Evolutionary conservation across 2,888 invertebrate genomes (phyloP).

Genomic region (Sminthurides aquaticus): DNA sequence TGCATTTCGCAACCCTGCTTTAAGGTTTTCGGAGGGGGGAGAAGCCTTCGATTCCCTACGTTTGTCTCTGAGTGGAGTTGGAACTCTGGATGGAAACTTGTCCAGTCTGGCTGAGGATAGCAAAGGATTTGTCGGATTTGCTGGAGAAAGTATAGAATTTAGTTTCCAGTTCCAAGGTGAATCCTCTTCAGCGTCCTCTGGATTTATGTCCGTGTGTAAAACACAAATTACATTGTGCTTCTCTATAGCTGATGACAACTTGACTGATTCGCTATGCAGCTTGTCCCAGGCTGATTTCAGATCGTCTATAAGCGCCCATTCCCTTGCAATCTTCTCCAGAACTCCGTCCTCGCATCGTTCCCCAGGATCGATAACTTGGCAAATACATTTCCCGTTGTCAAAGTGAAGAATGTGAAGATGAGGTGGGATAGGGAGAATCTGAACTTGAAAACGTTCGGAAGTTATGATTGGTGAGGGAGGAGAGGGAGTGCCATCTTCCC

Average conservation of each 20-base stretch:
- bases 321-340: not conserved
- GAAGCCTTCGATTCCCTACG: not conserved
- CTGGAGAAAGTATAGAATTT: not conserved
- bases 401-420: not conserved
- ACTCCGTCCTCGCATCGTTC: not conserved
- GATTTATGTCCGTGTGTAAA: not conserved
- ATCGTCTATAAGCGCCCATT: not conserved
- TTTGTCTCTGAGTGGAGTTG: not conserved
- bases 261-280: not conserved
- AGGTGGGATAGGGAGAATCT: not conserved
- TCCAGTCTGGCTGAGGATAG: no score
- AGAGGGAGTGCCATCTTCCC: not conserved
- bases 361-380: not conserved
- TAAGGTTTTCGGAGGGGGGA: not conserved
- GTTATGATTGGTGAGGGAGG: not conserved
- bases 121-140: not conserved
- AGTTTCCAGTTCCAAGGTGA: not conserved
- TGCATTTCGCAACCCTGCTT: not conserved
- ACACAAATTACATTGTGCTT: slow-evolving; percentile 5
- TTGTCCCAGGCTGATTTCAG: slow-evolving; percentile 7
- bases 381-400: not conserved
- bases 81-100: not conserved
- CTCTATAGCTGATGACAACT: not conserved
- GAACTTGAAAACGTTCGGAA: slow-evolving; percentile 5
- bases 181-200: not conserved